phyloP scores from a whole-genome alignment of 2,797 vertebrate genomes.

The Antrozous pallidus region DNA sequence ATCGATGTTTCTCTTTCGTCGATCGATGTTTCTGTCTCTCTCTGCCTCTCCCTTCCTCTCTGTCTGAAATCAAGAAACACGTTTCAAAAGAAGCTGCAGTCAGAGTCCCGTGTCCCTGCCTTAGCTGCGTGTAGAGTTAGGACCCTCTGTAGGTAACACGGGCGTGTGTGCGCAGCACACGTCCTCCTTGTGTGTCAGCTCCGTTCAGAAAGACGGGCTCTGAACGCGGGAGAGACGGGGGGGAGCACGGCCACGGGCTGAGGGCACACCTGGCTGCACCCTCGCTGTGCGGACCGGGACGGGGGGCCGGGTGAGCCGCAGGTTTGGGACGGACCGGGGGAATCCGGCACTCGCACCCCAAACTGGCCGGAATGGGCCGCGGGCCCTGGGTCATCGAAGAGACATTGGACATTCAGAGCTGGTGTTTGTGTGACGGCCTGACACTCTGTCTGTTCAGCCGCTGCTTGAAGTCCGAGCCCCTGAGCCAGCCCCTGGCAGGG shows the following conservation, averaged over 20 bases:
- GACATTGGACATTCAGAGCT: background rate
- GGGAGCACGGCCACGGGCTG: rapidly evolving
- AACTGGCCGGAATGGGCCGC: rapidly evolving
- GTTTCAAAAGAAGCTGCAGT: background rate
- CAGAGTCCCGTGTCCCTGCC: background rate
- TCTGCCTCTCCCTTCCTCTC: too few relatives aligned
- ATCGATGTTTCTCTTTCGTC: too few relatives aligned
- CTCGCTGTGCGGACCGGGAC: background rate
- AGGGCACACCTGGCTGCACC: rapidly evolving
- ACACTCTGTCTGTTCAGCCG: background rate
- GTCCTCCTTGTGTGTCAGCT: background rate
- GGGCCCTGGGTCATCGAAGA: background rate
- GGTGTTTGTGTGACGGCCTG: too few relatives aligned
- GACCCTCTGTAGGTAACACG: background rate
- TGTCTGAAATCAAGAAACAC: too few relatives aligned
- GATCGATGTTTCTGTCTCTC: too few relatives aligned
- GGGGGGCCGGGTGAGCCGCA: background rate
- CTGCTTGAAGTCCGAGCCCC: background rate
- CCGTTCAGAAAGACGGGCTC: background rate
- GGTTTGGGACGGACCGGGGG: too few relatives aligned
- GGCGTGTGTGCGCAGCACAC: background rate
- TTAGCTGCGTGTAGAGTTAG: background rate
- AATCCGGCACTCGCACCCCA: background rate
- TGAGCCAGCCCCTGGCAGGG: background rate
- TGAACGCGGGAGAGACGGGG: background rate